Evolutionary conservation across 2,113 vertebrate species (phyloP), one percentile per base, ranked within the genome.

Genomic region (Scomber colias): DNA sequence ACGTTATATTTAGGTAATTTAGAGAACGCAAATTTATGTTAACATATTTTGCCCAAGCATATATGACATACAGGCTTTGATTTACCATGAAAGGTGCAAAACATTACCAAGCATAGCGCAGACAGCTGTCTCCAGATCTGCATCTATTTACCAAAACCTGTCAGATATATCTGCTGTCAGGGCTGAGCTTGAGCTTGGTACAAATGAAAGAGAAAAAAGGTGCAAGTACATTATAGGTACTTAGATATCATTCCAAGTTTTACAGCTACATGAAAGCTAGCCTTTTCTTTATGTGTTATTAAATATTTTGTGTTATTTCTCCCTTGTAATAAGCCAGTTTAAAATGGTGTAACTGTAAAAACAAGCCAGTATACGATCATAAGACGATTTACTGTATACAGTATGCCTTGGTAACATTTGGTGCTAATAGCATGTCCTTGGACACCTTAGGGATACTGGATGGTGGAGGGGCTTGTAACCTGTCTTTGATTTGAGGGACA

Each of bases 1-100:
- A 68, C 1, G 44, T 56, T 56, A 63, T 75, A 45, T 77, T 77
- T 78, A 63, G 61, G 45, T 72, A 72, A 75, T n/a, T 57, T 50
- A 50, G 49, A 61, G 24, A 80, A 49, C 56, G 14, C 53, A 10
- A 70, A 57, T 31, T 76, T 55, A 55, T 40, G 44, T 35, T 49
- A 27, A 68, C 46, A 66, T 14, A 44, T 45, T 30, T 64, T 60
- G 5, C 4, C 21, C 53, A 49, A 45, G 51, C 30, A 67, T 59
- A 16, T 46, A 64, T 50, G 27, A 71, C 24, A 46, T 1, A 11
- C 40, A 66, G 35, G 40, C 44, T 65, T 57, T 48, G 15, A 61
- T 68, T 57, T 50, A 75, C 24, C 44, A 27, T 40, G 21, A 57
- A 81, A 75, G 51, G 21, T 19, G 16, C 54, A 76, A 69, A 81